phyloP scores from a whole-genome alignment of 2,113 vertebrate genomes.

The Empidonax alnorum region DNA sequence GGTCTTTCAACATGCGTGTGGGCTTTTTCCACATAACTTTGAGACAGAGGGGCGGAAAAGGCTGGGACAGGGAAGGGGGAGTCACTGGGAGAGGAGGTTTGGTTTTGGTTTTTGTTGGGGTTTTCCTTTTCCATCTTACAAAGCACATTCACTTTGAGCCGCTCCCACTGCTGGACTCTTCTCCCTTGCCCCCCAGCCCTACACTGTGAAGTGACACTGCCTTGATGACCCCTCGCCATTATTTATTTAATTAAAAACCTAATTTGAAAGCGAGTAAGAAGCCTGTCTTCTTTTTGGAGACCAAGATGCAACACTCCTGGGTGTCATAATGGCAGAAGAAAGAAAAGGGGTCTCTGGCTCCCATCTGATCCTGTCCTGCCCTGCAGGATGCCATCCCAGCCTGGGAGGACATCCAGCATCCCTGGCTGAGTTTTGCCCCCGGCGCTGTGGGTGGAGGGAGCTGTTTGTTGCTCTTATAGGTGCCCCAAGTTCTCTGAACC shows the following conservation, averaged over 20 bases:
- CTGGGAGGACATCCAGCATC: neutral
- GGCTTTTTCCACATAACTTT: neutral
- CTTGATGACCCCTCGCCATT: conserved; percentile 67
- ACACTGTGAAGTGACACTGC: conserved; percentile 82
- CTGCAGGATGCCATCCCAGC: neutral
- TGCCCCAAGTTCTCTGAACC: neutral
- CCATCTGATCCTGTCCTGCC: neutral
- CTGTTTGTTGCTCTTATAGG: neutral
- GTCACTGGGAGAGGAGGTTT: neutral
- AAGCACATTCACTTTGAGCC: conserved; percentile 59
- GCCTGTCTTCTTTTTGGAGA: neutral
- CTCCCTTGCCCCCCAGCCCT: conserved; percentile 19
- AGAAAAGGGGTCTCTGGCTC: neutral
- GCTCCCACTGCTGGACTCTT: conserved; percentile 7
- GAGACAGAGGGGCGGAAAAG: conserved; percentile 20
- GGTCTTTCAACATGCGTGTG: conserved; percentile 12
- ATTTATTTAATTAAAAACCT: conserved; percentile 76
- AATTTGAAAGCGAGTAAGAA: conserved; percentile 47
- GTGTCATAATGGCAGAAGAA: rapidly evolving
- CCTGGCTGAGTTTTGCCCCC: neutral
- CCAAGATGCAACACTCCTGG: rapidly evolving
- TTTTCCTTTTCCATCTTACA: conserved; percentile 29
- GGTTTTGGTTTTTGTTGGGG: neutral
- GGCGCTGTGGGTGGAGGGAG: rapidly evolving
- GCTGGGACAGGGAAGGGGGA: neutral